Percentiles rank a stretch among this genome's conserved stretches.
Conservation (phyloP, 1,140 invertebrate genomes). For the Drosophila ironensis region DNA sequence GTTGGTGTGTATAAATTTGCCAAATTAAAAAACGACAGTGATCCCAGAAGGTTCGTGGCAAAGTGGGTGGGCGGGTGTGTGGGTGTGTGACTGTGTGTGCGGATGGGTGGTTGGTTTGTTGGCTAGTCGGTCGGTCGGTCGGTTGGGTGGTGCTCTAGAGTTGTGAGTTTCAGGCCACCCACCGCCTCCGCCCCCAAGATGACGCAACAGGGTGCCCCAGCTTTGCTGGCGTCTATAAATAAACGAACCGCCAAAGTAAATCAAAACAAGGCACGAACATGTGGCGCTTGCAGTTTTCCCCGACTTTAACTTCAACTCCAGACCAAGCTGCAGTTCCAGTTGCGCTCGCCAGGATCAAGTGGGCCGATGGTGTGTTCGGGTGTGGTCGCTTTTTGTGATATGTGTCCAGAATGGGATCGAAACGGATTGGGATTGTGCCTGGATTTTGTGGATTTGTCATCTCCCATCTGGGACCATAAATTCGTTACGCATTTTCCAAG, state of each 20-base stretch:
- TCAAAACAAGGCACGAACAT: conserved; percentile 75
- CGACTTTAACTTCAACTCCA: conserved; percentile 3
- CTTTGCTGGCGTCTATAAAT: conserved; percentile 68
- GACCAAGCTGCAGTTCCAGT: neutral
- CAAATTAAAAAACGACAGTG: conserved; percentile 70
- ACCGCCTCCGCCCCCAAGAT: conserved; percentile 70
- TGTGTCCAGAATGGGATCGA: conserved; percentile 39
- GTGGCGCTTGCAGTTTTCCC: conserved; percentile 47
- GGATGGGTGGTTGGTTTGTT: too few species aligned
- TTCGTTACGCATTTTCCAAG: conserved; percentile 61
- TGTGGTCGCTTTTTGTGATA: conserved; percentile 56
- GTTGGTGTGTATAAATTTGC: conserved; percentile 74
- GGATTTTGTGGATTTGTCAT: conserved; percentile 64
- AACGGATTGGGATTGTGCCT: conserved; percentile 16
- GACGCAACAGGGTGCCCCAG: conserved; percentile 71
- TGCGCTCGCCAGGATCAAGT: conserved; percentile 52
- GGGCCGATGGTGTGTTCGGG: conserved; percentile 57
- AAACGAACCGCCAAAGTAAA: conserved; percentile 67
- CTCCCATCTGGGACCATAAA: conserved; percentile 59
- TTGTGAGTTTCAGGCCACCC: conserved; percentile 51
- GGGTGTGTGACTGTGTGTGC: neutral
- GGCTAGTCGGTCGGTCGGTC: too few species aligned
- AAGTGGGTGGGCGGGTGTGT: neutral
- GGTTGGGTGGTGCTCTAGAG: conserved; percentile 18
- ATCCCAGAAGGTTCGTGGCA: conserved; percentile 11